phyloP scores from a whole-genome alignment of 2,113 vertebrate genomes.

The Xenus cinereus region DNA sequence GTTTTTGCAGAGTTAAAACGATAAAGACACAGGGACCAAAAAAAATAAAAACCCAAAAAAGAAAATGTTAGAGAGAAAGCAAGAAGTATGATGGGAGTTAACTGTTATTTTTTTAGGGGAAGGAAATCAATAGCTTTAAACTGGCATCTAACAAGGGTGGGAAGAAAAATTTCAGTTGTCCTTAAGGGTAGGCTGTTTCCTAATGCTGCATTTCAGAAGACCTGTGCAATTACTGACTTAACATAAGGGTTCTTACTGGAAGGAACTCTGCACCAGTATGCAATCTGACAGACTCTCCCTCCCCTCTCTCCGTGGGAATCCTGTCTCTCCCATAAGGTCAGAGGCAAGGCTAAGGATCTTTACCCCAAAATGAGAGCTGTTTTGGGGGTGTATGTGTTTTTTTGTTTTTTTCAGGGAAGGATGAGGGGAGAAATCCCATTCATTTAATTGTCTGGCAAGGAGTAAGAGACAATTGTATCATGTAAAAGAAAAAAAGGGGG shows the following conservation, averaged over 20 bases:
- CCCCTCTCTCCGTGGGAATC: neutral
- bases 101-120: neutral
- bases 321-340: neutral
- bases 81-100: neutral
- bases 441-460: neutral
- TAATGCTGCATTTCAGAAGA: neutral
- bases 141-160: neutral
- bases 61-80: neutral
- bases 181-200: neutral
- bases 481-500: neutral
- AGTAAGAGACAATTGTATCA: neutral
- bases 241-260: neutral
- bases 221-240: neutral
- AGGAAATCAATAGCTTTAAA: neutral
- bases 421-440: neutral
- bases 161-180: neutral
- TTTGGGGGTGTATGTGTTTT: fast-evolving
- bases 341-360: neutral
- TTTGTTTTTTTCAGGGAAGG: neutral
- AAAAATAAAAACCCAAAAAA: neutral
- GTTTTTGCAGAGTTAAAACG: neutral
- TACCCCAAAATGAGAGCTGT: neutral
- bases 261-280: neutral
- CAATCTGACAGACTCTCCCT: neutral
- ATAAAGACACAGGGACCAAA: neutral